Conservation (phyloP, 2,888 invertebrate species). For the Harpalus rubripes region DNA sequence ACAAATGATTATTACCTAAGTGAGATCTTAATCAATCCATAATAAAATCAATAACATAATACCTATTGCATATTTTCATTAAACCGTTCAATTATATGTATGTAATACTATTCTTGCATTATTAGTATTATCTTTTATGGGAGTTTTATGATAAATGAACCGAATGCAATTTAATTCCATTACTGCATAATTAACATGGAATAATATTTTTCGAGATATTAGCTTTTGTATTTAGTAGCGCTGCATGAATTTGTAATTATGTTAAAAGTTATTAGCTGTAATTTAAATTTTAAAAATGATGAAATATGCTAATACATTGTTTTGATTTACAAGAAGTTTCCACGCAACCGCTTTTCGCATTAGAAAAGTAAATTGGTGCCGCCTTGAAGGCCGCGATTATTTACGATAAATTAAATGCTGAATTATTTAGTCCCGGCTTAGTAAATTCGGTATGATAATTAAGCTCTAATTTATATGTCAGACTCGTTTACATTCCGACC, state of each 20-base stretch:
- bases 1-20: no score
- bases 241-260: slow-evolving; percentile 44
- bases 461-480: slow-evolving; percentile 28
- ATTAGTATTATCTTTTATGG: background rate
- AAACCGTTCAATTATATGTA: background rate
- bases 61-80: no score
- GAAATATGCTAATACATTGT: slow-evolving; percentile 47
- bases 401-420: slow-evolving; percentile 13
- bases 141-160: background rate
- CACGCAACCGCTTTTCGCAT: slow-evolving; percentile 21
- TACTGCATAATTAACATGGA: slow-evolving; percentile 7
- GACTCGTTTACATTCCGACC: slow-evolving; percentile 20
- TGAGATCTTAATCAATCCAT: no score
- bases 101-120: background rate
- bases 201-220: slow-evolving; percentile 19
- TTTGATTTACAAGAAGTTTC: slow-evolving; percentile 40
- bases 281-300: slow-evolving; percentile 53
- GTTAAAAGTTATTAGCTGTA: slow-evolving; percentile 24
- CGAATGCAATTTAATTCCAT: background rate
- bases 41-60: no score
- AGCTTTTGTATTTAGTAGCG: slow-evolving; percentile 23
- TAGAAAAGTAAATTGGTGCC: slow-evolving; percentile 13
- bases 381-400: slow-evolving; percentile 3
- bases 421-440: background rate
- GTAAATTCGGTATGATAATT: slow-evolving; percentile 25